A percentile compares a stretch with the other conserved stretches of the same genome.
Evolutionary conservation across 1,140 invertebrate species (phyloP).

Genomic region (Drosophila ogumai): DNA sequence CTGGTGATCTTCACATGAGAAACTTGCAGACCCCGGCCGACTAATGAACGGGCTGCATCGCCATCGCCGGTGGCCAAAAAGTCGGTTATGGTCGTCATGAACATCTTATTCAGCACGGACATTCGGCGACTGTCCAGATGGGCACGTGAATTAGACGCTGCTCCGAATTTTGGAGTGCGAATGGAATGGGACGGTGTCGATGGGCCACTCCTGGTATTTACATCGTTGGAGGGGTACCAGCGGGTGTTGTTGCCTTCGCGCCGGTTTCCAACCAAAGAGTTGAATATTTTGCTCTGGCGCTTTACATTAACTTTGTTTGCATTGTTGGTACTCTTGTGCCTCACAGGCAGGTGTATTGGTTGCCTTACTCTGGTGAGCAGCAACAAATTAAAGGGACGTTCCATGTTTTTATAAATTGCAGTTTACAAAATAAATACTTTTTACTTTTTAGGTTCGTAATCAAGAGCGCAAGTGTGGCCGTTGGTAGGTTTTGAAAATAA

Average conservation of each 20-base stretch:
- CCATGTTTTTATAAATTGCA: neutral
- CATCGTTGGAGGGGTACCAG: slow-evolving; percentile 60
- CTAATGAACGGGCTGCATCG: slow-evolving; percentile 86
- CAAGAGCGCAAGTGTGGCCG: slow-evolving; percentile 4
- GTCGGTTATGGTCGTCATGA: slow-evolving; percentile 92
- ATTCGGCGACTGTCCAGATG: slow-evolving; percentile 86
- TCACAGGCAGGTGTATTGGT: neutral
- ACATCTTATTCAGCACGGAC: slow-evolving; percentile 90
- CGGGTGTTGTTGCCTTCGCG: slow-evolving; percentile 56
- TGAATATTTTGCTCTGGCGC: slow-evolving; percentile 69
- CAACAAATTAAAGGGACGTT: slow-evolving; percentile 1
- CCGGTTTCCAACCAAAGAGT: slow-evolving; percentile 70
- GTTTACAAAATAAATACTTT: neutral
- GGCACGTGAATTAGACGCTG: slow-evolving; percentile 41
- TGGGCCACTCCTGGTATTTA: slow-evolving; percentile 11
- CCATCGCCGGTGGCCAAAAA: slow-evolving; percentile 88
- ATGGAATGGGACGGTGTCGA: slow-evolving; percentile 29
- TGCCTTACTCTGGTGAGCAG: neutral
- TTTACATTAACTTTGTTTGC: slow-evolving; percentile 11
- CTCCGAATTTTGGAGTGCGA: slow-evolving; percentile 58
- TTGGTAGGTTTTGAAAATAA: neutral
- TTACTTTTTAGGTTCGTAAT: slow-evolving; percentile 1
- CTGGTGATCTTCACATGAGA: slow-evolving; percentile 87
- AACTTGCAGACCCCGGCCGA: slow-evolving; percentile 89
- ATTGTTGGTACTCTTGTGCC: slow-evolving; percentile 29